phyloP scores from a whole-genome alignment of 1,140 invertebrate species.

The Batillaria attramentaria region DNA sequence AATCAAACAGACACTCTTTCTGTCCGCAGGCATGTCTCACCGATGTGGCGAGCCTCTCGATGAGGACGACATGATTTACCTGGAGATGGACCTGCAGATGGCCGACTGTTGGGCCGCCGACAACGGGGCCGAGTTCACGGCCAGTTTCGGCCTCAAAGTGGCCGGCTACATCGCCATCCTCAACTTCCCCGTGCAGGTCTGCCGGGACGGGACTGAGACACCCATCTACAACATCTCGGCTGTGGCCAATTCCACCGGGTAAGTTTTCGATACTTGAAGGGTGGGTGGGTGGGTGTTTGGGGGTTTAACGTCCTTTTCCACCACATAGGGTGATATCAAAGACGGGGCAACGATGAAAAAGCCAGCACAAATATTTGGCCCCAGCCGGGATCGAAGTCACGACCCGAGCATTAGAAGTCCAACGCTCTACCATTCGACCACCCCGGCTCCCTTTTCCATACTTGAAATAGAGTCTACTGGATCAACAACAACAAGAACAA shows the following conservation, averaged over 20 bases:
- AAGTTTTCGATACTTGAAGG: constrained; percentile 28
- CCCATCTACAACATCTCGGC: constrained; percentile 49
- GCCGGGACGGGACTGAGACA: constrained; percentile 38
- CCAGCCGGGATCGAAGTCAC: too few relatives aligned
- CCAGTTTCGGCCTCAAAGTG: constrained; percentile 53
- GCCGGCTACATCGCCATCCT: constrained; percentile 43
- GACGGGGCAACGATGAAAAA: too few relatives aligned
- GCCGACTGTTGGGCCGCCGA: constrained; percentile 46
- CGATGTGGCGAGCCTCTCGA: constrained; percentile 22
- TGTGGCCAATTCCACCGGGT: constrained; percentile 42
- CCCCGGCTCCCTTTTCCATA: too few relatives aligned
- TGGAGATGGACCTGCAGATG: constrained; percentile 55
- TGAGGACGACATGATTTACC: constrained; percentile 53
- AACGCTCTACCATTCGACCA: too few relatives aligned
- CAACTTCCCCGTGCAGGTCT: constrained; percentile 41
- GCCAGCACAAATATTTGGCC: too few relatives aligned
- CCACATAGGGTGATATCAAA: too few relatives aligned
- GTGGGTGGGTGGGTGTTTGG: too few relatives aligned
- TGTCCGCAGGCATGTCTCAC: constrained; percentile 46
- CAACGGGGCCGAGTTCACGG: constrained; percentile 27
- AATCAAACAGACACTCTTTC: constrained; percentile 22
- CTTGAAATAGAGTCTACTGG: too few relatives aligned
- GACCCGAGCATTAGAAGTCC: too few relatives aligned
- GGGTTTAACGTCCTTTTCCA: too few relatives aligned
- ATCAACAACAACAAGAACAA: too few relatives aligned